These are phyloP conservation scores for Agriotes lineatus DNA, from an alignment of 2,888 invertebrate species.

Conservation along the genomic window DNA sequence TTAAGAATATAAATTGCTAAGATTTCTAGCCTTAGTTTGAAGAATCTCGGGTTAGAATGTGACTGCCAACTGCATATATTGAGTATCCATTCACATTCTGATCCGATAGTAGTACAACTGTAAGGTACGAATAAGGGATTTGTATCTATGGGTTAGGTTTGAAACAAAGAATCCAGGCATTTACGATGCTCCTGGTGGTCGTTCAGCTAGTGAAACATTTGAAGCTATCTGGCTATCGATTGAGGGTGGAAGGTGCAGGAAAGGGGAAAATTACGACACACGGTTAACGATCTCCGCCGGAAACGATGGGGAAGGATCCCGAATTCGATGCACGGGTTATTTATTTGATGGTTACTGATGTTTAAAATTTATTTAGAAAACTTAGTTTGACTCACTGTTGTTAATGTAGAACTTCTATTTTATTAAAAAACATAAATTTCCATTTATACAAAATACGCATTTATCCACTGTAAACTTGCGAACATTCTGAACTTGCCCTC, in stretches of 20 bases:
- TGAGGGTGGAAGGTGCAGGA: slow-evolving; percentile 49
- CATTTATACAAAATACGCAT: too few relatives aligned
- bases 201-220: slow-evolving; percentile 62
- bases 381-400: slow-evolving; percentile 16
- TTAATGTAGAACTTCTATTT: too few relatives aligned
- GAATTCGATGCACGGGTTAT: slow-evolving; percentile 45
- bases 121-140: slow-evolving; percentile 61
- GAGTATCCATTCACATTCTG: slow-evolving; percentile 34
- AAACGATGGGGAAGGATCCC: slow-evolving; percentile 45
- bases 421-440: too few relatives aligned
- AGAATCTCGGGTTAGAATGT: slow-evolving; percentile 42
- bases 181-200: slow-evolving; percentile 63
- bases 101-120: slow-evolving; percentile 51
- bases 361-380: slow-evolving; percentile 43
- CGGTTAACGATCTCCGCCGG: slow-evolving; percentile 47
- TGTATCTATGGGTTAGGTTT: slow-evolving; percentile 59
- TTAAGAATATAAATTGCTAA: slow-evolving; percentile 45
- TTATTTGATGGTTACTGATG: slow-evolving; percentile 40
- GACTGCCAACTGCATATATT: slow-evolving; percentile 24
- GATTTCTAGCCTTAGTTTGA: slow-evolving; percentile 42
- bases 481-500: too few relatives aligned
- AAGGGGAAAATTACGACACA: slow-evolving; percentile 49
- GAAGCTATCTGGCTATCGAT: slow-evolving; percentile 63
- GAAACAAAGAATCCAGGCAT: slow-evolving; percentile 63
- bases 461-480: not conserved